phyloP scores from a whole-genome alignment of 1,140 invertebrate species.

The Zaprionus tsacasi region DNA sequence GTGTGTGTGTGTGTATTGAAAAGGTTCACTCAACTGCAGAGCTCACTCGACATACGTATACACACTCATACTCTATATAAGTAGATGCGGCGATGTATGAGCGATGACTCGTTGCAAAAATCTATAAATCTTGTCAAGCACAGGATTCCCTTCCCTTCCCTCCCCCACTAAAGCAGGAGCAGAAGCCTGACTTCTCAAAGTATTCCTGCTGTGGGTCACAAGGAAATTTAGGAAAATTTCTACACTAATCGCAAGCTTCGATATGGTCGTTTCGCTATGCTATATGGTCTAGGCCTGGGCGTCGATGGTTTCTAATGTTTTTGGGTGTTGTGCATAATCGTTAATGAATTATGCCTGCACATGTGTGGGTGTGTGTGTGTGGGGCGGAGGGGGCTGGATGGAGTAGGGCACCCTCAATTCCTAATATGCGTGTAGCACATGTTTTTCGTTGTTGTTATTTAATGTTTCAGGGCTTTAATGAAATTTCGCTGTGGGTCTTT shows the following conservation, averaged over 20 bases:
- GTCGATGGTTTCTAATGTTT: constrained; percentile 43
- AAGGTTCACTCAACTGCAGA: constrained; percentile 55
- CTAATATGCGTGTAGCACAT: constrained; percentile 69
- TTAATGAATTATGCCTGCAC: constrained; percentile 73
- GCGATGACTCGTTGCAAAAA: constrained; percentile 66
- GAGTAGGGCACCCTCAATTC: not conserved
- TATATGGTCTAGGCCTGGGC: not conserved
- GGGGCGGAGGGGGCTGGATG: not conserved
- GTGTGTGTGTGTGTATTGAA: constrained; percentile 16
- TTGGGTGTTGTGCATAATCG: constrained; percentile 74
- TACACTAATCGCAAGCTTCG: constrained; percentile 45
- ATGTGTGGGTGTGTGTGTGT: not conserved
- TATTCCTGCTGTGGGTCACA: constrained; percentile 32
- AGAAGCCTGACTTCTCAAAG: not conserved
- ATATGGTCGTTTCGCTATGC: not conserved
- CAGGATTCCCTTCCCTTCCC: constrained; percentile 11
- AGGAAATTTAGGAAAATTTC: constrained; percentile 63
- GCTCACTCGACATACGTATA: constrained; percentile 15
- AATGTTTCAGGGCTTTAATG: constrained; percentile 49
- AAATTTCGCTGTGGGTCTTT: constrained; percentile 68
- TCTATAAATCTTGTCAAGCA: constrained; percentile 73
- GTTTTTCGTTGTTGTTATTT: constrained; percentile 57
- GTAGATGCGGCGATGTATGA: constrained; percentile 51
- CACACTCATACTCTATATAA: constrained; percentile 39
- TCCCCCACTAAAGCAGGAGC: not conserved